Conservation (phyloP, 1,140 invertebrate species). For the Rhagoletis pomonella region DNA sequence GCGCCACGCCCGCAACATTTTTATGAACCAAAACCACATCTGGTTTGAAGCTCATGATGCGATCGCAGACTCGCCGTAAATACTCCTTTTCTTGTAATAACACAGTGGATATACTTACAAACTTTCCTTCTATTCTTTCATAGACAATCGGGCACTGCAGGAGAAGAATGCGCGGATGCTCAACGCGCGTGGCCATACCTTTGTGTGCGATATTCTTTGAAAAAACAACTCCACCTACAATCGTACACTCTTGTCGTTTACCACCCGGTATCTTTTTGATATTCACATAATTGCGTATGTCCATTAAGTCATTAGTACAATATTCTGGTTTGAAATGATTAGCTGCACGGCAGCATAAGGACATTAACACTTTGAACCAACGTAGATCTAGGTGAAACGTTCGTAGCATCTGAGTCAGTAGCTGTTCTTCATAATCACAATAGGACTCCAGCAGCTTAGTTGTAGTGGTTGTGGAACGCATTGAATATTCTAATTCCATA, state of each 20-base stretch:
- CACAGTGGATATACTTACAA: conserved; percentile 92
- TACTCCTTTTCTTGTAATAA: conserved; percentile 95
- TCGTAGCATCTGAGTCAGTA: conserved; percentile 82
- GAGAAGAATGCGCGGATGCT: conserved; percentile 89
- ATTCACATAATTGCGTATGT: conserved; percentile 93
- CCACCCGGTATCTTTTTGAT: conserved; percentile 95
- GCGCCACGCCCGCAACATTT: conserved; percentile 90
- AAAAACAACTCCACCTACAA: conserved; percentile 92
- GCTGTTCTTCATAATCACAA: conserved; percentile 83
- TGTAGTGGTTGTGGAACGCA: conserved; percentile 67
- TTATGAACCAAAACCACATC: conserved; percentile 93
- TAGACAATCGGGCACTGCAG: conserved; percentile 93
- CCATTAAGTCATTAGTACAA: conserved; percentile 78
- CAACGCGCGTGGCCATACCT: conserved; percentile 88
- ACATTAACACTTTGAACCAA: conserved; percentile 87
- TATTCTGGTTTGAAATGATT: conserved; percentile 84
- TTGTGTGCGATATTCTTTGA: conserved; percentile 95
- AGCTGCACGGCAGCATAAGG: conserved; percentile 85
- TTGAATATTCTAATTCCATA: conserved; percentile 68
- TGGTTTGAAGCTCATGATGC: conserved; percentile 89
- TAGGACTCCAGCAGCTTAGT: conserved; percentile 79
- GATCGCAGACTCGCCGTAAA: conserved; percentile 89
- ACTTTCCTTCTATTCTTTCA: conserved; percentile 92
- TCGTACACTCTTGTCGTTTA: conserved; percentile 82
- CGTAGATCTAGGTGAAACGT: conserved; percentile 82